Evolutionary conservation across 2,888 invertebrate genomes (phyloP).

Genomic region (Ceraclea dissimilis): DNA sequence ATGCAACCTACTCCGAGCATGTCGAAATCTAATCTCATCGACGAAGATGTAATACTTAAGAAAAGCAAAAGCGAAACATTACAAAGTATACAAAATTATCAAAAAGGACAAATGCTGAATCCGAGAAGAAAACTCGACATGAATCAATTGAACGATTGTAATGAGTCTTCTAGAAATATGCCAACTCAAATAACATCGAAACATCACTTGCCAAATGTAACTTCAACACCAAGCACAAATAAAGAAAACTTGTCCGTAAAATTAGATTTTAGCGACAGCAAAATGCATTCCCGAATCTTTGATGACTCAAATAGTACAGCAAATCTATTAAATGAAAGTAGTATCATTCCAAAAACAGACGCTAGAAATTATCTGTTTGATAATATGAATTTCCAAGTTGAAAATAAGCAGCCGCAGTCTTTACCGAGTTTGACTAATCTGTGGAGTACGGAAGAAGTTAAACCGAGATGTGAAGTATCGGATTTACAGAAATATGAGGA

Average conservation of each 20-base stretch:
- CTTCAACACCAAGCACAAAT: not conserved
- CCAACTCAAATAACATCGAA: no score
- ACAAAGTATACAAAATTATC: not conserved
- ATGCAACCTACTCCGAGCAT: not conserved
- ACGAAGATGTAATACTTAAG: not conserved
- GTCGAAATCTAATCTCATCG: not conserved
- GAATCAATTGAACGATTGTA: no score
- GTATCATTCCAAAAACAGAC: not conserved
- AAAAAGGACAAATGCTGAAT: not conserved
- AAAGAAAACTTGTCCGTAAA: no score
- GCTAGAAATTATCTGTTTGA: not conserved
- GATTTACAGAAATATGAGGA: constrained; percentile 56
- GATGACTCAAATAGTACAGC: not conserved
- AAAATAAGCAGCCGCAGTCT: not conserved
- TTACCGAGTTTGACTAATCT: constrained; percentile 55
- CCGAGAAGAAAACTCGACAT: not conserved
- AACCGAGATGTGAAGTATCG: constrained; percentile 33
- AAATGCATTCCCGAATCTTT: not conserved
- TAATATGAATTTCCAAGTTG: not conserved
- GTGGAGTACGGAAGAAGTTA: constrained; percentile 47
- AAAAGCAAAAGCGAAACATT: not conserved
- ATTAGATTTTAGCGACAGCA: not conserved
- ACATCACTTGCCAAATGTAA: not conserved
- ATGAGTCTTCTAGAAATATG: no score
- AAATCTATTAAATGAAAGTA: constrained; percentile 4